These are phyloP conservation scores for Brachionus rotundiformis DNA, from an alignment of 1,140 invertebrate species.

Conservation along the genomic window DNA sequence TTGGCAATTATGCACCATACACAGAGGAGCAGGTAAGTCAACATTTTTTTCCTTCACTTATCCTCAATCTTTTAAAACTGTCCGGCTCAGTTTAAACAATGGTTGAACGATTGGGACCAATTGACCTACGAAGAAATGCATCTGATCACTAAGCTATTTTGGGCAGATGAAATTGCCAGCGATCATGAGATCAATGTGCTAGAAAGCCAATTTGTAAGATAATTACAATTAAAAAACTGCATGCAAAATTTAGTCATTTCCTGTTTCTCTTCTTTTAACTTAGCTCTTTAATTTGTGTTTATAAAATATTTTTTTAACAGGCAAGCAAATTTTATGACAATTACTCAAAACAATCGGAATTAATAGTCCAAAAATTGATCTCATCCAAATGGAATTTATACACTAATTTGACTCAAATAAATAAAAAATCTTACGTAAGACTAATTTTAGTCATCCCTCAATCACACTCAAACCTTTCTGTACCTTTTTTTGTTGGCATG, in stretches of 20 bases:
- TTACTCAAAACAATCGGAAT: not conserved
- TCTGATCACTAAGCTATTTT: not conserved
- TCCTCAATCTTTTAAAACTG: conserved; percentile 15
- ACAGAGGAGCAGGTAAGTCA: not conserved
- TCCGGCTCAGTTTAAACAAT: not conserved
- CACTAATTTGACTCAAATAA: conserved; percentile 43
- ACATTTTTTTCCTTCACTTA: not conserved
- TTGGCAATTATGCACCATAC: not conserved
- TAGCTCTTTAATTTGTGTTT: not conserved
- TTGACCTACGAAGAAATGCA: conserved; percentile 4
- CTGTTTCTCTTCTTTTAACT: conserved; percentile 2
- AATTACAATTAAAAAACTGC: not conserved
- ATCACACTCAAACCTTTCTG: not conserved
- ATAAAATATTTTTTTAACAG: not conserved
- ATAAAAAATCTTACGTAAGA: conserved; percentile 49
- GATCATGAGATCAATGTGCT: not conserved
- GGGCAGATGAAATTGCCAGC: not conserved
- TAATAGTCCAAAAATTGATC: conserved; percentile 34
- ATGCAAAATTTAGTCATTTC: not conserved
- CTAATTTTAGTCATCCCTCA: not conserved
- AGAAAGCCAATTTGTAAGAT: conserved; percentile 36
- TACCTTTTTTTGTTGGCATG: too few species aligned
- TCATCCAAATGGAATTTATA: conserved; percentile 34
- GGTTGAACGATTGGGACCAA: conserved; percentile 1
- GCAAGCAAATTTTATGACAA: conserved; percentile 9